Evolutionary conservation across 2,113 vertebrate species (phyloP).

Genomic region (Grus americana): DNA sequence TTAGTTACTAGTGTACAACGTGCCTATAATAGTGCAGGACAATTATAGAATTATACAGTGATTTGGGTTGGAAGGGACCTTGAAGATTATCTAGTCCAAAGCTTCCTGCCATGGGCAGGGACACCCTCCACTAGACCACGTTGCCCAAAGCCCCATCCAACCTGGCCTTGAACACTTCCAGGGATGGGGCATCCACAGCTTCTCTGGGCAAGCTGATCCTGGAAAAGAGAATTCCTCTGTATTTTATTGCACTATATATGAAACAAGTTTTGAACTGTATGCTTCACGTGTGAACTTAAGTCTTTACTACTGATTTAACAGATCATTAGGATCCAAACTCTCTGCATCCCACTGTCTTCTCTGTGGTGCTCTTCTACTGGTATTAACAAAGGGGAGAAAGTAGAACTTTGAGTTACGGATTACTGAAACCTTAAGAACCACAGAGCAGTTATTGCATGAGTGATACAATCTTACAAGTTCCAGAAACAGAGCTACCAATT

Average conservation of each 20-base stretch:
- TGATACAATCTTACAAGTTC: background rate
- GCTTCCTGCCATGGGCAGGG: accelerated
- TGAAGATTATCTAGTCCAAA: background rate
- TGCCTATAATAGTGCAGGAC: background rate
- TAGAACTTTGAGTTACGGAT: background rate
- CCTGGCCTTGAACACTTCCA: background rate
- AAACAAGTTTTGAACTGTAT: background rate
- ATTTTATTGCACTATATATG: background rate
- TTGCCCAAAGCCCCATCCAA: background rate
- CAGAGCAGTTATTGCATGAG: background rate
- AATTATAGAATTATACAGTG: background rate
- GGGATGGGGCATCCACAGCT: background rate
- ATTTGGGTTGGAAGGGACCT: background rate
- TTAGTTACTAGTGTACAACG: background rate
- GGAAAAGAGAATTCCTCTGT: background rate
- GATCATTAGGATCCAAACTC: background rate
- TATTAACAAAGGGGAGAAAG: background rate
- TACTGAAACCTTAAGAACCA: background rate
- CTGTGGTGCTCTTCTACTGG: background rate
- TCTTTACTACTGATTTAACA: background rate
- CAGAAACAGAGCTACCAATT: background rate
- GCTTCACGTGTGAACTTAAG: background rate
- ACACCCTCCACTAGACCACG: background rate
- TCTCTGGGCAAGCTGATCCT: background rate
- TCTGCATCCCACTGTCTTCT: background rate